Conservation (phyloP, 2,113 vertebrate genomes). For the Cranoglanis bouderius region DNA sequence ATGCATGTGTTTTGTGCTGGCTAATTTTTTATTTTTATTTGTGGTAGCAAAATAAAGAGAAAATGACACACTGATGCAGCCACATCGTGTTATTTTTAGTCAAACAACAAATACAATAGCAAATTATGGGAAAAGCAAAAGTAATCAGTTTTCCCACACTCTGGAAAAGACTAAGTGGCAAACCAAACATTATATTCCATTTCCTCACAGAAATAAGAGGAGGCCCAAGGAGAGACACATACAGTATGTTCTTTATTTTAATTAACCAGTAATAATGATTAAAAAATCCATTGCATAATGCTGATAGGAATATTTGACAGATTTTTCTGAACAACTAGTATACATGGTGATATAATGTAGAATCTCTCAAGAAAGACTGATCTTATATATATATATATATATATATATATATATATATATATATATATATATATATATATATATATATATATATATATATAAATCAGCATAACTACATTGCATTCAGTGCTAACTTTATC, state of each 20-base stretch:
- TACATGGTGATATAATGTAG: neutral
- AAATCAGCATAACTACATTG: slow-evolving; percentile 25
- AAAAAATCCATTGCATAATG: neutral
- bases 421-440: too few relatives aligned
- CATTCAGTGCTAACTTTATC: neutral
- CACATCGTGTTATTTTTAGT: neutral
- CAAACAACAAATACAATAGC: neutral
- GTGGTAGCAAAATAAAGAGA: neutral
- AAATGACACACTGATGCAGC: neutral
- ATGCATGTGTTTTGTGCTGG: too few relatives aligned
- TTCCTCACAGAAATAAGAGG: neutral
- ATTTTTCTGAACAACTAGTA: slow-evolving; percentile 21
- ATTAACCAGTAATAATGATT: neutral
- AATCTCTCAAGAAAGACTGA: slow-evolving; percentile 13
- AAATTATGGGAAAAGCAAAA: neutral
- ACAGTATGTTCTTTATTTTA: neutral
- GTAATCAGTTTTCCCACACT: neutral
- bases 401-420: too few relatives aligned
- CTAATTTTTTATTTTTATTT: too few relatives aligned
- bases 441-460: too few relatives aligned
- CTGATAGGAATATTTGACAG: neutral
- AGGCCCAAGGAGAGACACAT: neutral
- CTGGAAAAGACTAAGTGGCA: neutral
- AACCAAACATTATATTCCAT: neutral
- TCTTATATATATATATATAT: neutral